A percentile compares a stretch with the other conserved stretches of the same genome.
Evolutionary conservation across 1,140 invertebrate genomes (phyloP).

Genomic region (Mesaphorura yosii): DNA sequence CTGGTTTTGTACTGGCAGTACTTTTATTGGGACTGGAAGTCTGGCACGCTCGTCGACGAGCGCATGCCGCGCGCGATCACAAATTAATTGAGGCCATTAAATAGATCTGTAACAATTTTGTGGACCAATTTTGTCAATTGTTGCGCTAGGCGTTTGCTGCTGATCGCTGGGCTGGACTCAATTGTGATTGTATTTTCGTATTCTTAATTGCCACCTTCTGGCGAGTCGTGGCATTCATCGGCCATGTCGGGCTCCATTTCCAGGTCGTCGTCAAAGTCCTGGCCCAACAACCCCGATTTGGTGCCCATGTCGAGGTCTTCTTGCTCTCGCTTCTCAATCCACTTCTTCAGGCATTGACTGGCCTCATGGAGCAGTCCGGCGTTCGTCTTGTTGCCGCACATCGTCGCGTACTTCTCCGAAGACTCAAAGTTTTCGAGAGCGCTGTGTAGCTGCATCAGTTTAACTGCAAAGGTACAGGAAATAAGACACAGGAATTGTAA

Average conservation of each 20-base stretch:
- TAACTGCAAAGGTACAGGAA: slow-evolving; percentile 19
- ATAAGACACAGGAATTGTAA: slow-evolving; percentile 7
- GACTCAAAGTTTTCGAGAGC: slow-evolving; percentile 16
- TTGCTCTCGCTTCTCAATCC: slow-evolving; percentile 22
- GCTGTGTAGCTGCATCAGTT: slow-evolving; percentile 14
- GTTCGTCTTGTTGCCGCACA: slow-evolving; percentile 19
- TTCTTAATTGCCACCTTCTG: neutral
- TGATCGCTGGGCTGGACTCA: too few relatives aligned
- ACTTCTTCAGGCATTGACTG: slow-evolving; percentile 28
- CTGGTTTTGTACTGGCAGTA: too few relatives aligned
- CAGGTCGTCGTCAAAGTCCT: too few relatives aligned
- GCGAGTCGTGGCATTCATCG: neutral
- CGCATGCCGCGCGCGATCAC: too few relatives aligned
- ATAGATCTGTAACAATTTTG: too few relatives aligned
- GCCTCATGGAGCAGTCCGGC: slow-evolving; percentile 23
- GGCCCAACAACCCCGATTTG: too few relatives aligned
- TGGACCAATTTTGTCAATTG: too few relatives aligned
- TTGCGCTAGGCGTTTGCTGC: too few relatives aligned
- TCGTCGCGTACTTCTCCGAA: slow-evolving; percentile 18
- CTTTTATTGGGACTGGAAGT: too few relatives aligned
- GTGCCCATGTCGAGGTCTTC: too few relatives aligned
- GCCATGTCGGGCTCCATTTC: neutral
- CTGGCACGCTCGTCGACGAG: too few relatives aligned
- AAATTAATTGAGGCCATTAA: too few relatives aligned
- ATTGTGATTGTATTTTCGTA: neutral